These are phyloP conservation scores for Gracilinanus agilis DNA, from an alignment of 2,113 vertebrate genomes.

Conservation along the genomic window DNA sequence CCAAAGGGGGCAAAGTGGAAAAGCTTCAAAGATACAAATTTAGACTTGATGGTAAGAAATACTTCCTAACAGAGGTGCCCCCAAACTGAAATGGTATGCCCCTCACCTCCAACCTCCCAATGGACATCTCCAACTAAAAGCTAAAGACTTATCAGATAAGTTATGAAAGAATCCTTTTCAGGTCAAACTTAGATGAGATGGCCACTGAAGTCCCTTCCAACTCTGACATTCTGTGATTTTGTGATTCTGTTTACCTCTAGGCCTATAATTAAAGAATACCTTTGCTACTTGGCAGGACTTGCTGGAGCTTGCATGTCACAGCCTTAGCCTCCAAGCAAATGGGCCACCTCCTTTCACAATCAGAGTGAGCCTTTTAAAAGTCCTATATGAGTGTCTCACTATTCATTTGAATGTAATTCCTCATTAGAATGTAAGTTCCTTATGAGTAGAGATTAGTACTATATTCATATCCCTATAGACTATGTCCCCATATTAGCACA, in stretches of 20 bases:
- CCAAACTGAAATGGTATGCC: neutral
- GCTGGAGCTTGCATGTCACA: neutral
- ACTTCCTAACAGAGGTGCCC: neutral
- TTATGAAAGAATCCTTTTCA: neutral
- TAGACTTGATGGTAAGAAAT: neutral
- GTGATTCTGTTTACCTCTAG: neutral
- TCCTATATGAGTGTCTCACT: neutral
- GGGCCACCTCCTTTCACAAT: constrained; percentile 1
- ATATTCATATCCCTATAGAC: neutral
- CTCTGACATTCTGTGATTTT: neutral
- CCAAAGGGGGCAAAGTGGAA: neutral
- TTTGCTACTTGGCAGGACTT: neutral
- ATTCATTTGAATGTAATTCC: neutral
- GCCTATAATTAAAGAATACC: constrained; percentile 1
- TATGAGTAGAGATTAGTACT: neutral
- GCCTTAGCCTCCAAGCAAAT: neutral
- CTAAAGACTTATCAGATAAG: neutral
- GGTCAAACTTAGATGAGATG: neutral
- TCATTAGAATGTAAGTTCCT: neutral
- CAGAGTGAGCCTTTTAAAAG: neutral
- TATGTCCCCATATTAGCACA: neutral
- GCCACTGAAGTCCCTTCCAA: neutral
- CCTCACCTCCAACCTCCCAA: neutral
- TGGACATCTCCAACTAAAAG: neutral
- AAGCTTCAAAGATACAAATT: neutral